phyloP scores from a whole-genome alignment of 1,140 invertebrate species.

The Cataglyphis hispanica region DNA sequence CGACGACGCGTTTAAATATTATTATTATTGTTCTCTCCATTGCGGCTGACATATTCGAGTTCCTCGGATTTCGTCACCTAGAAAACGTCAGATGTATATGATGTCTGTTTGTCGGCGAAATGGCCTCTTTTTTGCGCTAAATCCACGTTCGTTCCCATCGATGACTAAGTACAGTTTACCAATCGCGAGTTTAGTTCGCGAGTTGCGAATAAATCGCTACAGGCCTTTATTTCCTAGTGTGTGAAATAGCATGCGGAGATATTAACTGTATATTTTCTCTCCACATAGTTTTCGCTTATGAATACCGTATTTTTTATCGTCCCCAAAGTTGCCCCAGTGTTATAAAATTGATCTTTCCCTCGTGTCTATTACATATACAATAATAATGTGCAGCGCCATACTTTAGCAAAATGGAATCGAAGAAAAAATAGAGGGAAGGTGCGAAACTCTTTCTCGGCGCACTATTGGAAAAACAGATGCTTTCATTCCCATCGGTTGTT shows the following conservation, averaged over 20 bases:
- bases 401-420: neutral
- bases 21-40: conserved; percentile 1
- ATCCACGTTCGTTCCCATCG: neutral
- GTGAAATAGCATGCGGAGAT: neutral
- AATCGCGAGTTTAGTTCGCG: conserved; percentile 20
- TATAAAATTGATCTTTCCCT: neutral
- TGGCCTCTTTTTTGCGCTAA: neutral
- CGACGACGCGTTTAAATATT: conserved; percentile 38
- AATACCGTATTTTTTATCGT: neutral
- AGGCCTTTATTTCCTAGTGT: conserved; percentile 17
- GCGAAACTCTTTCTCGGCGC: conserved; percentile 23
- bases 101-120: neutral
- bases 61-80: conserved; percentile 28
- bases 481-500: conserved; percentile 30
- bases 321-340: neutral
- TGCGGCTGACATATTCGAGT: conserved; percentile 45
- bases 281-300: neutral
- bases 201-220: conserved; percentile 21
- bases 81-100: neutral
- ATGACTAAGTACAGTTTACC: neutral
- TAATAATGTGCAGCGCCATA: neutral
- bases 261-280: neutral
- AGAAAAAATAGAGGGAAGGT: neutral
- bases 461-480: conserved; percentile 35
- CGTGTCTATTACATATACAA: neutral